Conservation (phyloP, 2,888 invertebrate genomes). For the Panorpa germanica region DNA sequence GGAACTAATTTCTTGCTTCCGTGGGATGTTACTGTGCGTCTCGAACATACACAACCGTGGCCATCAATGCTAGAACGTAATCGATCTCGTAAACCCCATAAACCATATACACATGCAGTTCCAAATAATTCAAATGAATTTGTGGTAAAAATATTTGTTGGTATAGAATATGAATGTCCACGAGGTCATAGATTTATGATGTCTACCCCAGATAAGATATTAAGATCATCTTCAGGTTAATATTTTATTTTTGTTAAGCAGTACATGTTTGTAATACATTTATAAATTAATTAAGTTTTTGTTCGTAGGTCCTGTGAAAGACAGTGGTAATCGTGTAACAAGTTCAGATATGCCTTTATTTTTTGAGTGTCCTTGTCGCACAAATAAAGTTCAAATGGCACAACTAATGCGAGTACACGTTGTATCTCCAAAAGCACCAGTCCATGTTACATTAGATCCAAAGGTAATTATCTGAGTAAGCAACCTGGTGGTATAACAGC, state of each 20-base stretch:
- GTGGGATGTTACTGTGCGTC: slow-evolving; percentile 66
- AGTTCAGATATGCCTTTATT: slow-evolving; percentile 78
- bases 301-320: slow-evolving; percentile 41
- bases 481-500: background rate
- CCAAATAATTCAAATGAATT: too few relatives aligned
- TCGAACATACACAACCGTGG: slow-evolving; percentile 19
- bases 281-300: slow-evolving; percentile 3
- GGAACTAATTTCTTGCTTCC: slow-evolving; percentile 84
- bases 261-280: slow-evolving; percentile 1
- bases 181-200: slow-evolving; percentile 94
- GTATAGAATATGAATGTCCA: slow-evolving; percentile 93
- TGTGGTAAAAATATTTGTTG: slow-evolving; percentile 81
- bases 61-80: slow-evolving; percentile 18
- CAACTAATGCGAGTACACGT: slow-evolving; percentile 75
- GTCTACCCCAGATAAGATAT: slow-evolving; percentile 65
- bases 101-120: slow-evolving; percentile 2
- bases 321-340: slow-evolving; percentile 71
- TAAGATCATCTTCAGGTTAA: slow-evolving; percentile 45
- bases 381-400: slow-evolving; percentile 40
- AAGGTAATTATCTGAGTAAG: slow-evolving; percentile 25
- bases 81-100: slow-evolving; percentile 19
- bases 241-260: slow-evolving; percentile 2
- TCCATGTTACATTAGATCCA: slow-evolving; percentile 73
- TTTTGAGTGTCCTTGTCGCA: slow-evolving; percentile 65
- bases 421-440: slow-evolving; percentile 79